phyloP scores from a whole-genome alignment of 2,888 invertebrate genomes.

The Ferrisia virgata region DNA sequence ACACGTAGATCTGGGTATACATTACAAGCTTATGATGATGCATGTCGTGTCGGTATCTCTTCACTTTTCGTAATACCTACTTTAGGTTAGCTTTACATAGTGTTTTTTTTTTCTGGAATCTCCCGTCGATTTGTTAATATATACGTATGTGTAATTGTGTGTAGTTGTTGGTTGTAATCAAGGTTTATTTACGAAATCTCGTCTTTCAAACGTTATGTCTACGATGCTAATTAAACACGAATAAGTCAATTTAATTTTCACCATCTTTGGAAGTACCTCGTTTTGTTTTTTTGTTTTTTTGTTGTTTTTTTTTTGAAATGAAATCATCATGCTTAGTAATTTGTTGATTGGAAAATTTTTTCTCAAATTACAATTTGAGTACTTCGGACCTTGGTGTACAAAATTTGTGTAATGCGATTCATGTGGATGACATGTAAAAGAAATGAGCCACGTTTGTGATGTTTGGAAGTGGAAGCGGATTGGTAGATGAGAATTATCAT shows the following conservation, averaged over 20 bases:
- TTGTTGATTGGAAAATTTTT: too few relatives aligned
- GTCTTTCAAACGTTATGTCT: not conserved
- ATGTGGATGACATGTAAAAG: too few relatives aligned
- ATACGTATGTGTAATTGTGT: not conserved
- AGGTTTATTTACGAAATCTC: not conserved
- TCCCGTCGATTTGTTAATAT: not conserved
- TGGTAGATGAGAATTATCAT: too few relatives aligned
- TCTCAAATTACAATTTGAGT: too few relatives aligned
- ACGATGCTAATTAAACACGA: not conserved
- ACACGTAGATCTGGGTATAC: too few relatives aligned
- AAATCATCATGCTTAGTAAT: too few relatives aligned
- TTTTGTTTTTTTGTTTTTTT: not conserved
- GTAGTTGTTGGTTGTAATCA: not conserved
- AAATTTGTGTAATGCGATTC: too few relatives aligned
- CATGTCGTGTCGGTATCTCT: not conserved
- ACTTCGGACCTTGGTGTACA: too few relatives aligned
- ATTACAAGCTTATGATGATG: not conserved
- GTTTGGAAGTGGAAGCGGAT: too few relatives aligned
- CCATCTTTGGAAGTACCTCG: not conserved
- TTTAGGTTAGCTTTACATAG: too few relatives aligned
- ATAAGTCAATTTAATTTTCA: not conserved
- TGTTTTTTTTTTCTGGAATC: conserved; percentile 15
- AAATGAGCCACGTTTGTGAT: too few relatives aligned
- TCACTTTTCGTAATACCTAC: not conserved
- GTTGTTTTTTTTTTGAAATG: not conserved